Evolutionary conservation across 1,140 invertebrate species (phyloP), one percentile per base, ranked within the genome.

Genomic region (Hirudo medicinalis): DNA sequence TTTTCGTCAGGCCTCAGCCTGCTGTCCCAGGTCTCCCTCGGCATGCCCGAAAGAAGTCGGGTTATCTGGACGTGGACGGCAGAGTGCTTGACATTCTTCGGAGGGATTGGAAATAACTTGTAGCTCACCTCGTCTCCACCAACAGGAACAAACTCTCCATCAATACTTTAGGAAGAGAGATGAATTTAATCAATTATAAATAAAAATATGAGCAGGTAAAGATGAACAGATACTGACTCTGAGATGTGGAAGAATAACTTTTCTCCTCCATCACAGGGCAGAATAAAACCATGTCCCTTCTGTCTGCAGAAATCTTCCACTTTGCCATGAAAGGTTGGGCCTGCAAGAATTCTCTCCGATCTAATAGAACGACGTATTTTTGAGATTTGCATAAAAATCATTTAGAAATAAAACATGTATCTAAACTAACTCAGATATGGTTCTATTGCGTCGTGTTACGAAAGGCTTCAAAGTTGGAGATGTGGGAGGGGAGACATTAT

Each of bases 241-340:
- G 90, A 92, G 78, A 92, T 89, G 81, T 92, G 90, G 66, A 91
- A 87, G 82, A 92, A 92, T 75, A 91, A 81, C 76, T 89, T 87
- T 77, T 88, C 87, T 71, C 85, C 85, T 43, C 86, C 86, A 63
- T 74, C 73, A 20, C 86, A 85, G 15, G 88, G 88, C 32, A 82
- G 85, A 72, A 92, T 88, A 78, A 92, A 92, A 40, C 90, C 90
- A 81, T 92, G 90, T 36, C 90, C 90, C 81, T 88, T 90, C 76
- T 87, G 86, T 75, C 90, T 85, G 79, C 90, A 90, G 79, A 92
- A 92, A 54, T 84, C 85, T 80, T 89, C 90, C 55, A 92, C 89
- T 78, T 85, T 86, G 9, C 90, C 90, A 75, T 82, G 85, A 75
- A 88, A 86, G 74, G 86, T 79, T 40, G 89, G 88, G 77, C 88